Percentiles rank a stretch among this genome's conserved stretches.
Evolutionary conservation across 2,113 vertebrate species (phyloP).

Genomic region (Pteruthius melanotis): DNA sequence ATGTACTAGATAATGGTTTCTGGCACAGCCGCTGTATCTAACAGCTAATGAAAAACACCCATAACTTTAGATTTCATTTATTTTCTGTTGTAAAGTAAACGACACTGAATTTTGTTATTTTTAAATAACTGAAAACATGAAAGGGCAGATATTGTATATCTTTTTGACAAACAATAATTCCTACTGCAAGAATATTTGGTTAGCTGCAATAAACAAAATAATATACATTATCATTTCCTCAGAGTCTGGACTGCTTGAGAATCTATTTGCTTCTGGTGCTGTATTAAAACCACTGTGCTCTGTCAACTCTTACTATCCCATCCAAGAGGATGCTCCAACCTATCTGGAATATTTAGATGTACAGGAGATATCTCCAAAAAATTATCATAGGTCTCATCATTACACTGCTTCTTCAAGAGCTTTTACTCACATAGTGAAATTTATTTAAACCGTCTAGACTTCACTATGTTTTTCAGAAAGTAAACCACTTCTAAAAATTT

Average conservation of each 20-base stretch:
- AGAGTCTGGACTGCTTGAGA: background rate
- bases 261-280: background rate
- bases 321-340: background rate
- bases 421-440: background rate
- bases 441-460: background rate
- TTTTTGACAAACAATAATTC: background rate
- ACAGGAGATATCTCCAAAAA: background rate
- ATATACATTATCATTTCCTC: background rate
- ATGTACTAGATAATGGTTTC: slow-evolving; percentile 74
- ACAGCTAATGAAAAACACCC: slow-evolving; percentile 74
- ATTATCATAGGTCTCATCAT: background rate
- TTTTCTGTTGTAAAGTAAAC: slow-evolving; percentile 56
- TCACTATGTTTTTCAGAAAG: background rate
- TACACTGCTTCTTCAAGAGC: background rate
- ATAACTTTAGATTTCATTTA: slow-evolving; percentile 67
- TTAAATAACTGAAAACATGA: slow-evolving; percentile 18
- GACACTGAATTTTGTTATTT: slow-evolving; percentile 6
- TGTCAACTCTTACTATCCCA: background rate
- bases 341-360: background rate
- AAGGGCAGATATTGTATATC: background rate
- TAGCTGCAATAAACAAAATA: slow-evolving; percentile 43
- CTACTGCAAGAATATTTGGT: background rate
- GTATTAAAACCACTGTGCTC: background rate
- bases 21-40: slow-evolving; percentile 55
- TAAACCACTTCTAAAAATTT: background rate